Base-by-base conservation (phyloP, 2,797 vertebrate species). In the Sylvilagus floridanus region DNA sequence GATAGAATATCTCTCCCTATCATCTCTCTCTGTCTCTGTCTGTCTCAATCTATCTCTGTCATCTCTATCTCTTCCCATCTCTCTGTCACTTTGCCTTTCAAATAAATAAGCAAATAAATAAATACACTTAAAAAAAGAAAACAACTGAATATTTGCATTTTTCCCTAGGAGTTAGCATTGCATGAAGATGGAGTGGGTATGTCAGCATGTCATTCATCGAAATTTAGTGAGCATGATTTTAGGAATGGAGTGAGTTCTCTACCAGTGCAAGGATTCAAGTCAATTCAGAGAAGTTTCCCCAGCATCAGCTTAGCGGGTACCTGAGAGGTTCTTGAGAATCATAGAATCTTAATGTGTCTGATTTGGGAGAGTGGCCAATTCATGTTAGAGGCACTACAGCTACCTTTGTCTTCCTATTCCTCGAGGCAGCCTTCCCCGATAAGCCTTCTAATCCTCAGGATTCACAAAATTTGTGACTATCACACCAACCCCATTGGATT, bases 401-500 rank as follows among this genome's bases (percentile, higher is more conserved):
- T 77, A 69, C 17, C 14, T 83, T 54, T 84, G 8, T 30, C 35
- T 63, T 71, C 26, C 5, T n/a, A 1, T 75, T 75, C 30, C 17
- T 88, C 24, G 5, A 91, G 7, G 8, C 3, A 84, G 4, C 1
- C 37, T 63, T 90, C 63, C 4, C 0, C 4, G 9, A 62, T 72
- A 65, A 86, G 4, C 8, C 30, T 87, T 24, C 7, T 7, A 4
- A 50, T 14, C 5, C n/a, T 57, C 21, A 72, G 42, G 10, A 26
- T 75, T 96, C 62, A 73, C 10, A 78, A 71, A 71, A 72, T 4
- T 6, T 79, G 16, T 66, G 37, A 7, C 14, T 24, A 26, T 71
- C 6, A 37, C 0, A 37, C 12, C 37, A 60, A 21, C 5, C 5
- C 24, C 1, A 21, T 0, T 77, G 30, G 2, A 0, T 69, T 66